Conservation (phyloP, 2,113 vertebrate species). For the Carassius carassius region DNA sequence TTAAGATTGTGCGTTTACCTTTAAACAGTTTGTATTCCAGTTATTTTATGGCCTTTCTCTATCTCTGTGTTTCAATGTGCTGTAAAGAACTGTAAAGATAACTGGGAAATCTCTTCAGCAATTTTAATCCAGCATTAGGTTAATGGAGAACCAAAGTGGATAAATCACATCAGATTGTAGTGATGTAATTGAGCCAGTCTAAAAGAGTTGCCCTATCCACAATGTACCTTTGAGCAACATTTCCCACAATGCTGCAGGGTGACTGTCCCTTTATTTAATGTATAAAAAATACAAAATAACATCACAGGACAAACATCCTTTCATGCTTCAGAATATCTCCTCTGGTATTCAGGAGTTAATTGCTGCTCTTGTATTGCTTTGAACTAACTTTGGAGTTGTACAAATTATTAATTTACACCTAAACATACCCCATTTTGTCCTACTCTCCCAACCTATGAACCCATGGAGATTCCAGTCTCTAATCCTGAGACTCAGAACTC, state of each 20-base stretch:
- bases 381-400: background rate
- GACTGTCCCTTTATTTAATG: background rate
- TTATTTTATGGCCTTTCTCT: constrained; percentile 51
- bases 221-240: background rate
- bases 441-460: background rate
- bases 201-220: background rate
- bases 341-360: background rate
- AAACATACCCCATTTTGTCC: background rate
- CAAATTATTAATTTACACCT: background rate
- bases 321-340: background rate
- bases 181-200: background rate
- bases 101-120: constrained; percentile 28
- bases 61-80: constrained; percentile 42
- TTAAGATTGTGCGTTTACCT: background rate
- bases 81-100: constrained; percentile 57
- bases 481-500: constrained; percentile 17
- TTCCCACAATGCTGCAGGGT: background rate
- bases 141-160: constrained; percentile 49
- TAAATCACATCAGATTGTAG: constrained; percentile 28
- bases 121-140: constrained; percentile 40
- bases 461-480: background rate
- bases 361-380: background rate
- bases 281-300: background rate
- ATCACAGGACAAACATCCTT: background rate
- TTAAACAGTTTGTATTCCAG: constrained; percentile 35